Conservation (phyloP, 2,797 vertebrate genomes). For the Miopithecus talapoin region DNA sequence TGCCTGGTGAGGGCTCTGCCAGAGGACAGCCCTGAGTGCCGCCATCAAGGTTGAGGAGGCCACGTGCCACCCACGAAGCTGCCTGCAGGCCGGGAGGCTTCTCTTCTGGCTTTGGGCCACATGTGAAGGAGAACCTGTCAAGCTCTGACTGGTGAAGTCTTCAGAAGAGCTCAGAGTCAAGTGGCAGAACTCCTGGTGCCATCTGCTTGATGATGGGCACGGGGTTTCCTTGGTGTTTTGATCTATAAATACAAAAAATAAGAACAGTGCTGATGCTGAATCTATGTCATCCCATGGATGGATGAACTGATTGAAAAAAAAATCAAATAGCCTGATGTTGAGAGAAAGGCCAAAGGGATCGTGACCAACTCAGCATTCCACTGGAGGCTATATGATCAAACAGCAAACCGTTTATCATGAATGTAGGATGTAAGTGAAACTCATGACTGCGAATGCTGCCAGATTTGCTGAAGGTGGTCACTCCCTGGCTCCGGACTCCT, state of each 20-base stretch:
- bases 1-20: neutral
- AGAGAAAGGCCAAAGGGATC: too few species aligned
- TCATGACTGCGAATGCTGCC: too few species aligned
- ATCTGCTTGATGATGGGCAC: neutral
- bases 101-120: neutral
- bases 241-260: neutral
- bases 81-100: neutral
- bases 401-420: too few species aligned
- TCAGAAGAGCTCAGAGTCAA: neutral
- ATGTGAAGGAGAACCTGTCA: neutral
- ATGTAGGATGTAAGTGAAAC: too few species aligned
- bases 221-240: neutral
- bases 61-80: neutral
- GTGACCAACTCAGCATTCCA: too few species aligned
- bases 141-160: neutral
- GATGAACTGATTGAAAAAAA: neutral
- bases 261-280: neutral
- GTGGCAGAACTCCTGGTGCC: neutral
- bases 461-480: too few species aligned
- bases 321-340: too few species aligned
- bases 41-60: neutral
- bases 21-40: neutral
- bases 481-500: too few species aligned
- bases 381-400: too few species aligned
- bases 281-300: neutral